Evolutionary conservation across 2,888 invertebrate genomes (phyloP), one percentile per base, ranked within the genome.

Genomic region (Atethmia centrago): DNA sequence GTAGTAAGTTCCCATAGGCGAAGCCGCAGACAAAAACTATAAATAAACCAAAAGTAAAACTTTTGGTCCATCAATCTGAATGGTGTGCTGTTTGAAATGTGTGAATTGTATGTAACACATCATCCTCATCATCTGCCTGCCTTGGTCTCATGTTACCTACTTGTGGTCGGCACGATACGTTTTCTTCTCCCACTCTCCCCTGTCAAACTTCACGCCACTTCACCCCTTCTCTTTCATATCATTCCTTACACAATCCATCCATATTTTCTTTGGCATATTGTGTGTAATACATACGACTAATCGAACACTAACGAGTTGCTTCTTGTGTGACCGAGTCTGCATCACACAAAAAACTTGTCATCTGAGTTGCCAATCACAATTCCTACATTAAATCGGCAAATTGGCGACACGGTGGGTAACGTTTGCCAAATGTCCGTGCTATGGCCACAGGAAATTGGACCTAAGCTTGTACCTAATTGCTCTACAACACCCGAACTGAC

Each of bases 341-440:
- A 3, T 36, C 31, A 14, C 65, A 76, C 65, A 64, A 36, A 64
- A 36, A 76, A 0, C 40, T 3, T 19, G 28, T 61, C 61, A 16
- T 45, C 16, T 8, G 21, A 8, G 16, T 14, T 49, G 31, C 25
- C 21, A 67, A 49, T 40, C 25, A 40, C 36, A 40, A 14, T 31
- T 25, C 16, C 36, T 28, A 14, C 31, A 66, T 36, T 21, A 67
- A n/a, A 42, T 31, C 21, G 21, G 5, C 64, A 42, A 64, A 28
- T 73, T 51, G 49, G 42, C 31, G 36, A 36, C 42, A 36, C 25
- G 25, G 12, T 16, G 12, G n/a, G n/a, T 25, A 42, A 19, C 51
- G n/a, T 31, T 25, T 8, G 7, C 25, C 25, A 12, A 71, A 55
- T 73, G 12, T 55, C n/a, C 55, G 16, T 19, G 21, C 31, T 31